These are phyloP conservation scores for Rhadina sibilatrix DNA, from an alignment of 2,113 vertebrate species.

Conservation along the genomic window DNA sequence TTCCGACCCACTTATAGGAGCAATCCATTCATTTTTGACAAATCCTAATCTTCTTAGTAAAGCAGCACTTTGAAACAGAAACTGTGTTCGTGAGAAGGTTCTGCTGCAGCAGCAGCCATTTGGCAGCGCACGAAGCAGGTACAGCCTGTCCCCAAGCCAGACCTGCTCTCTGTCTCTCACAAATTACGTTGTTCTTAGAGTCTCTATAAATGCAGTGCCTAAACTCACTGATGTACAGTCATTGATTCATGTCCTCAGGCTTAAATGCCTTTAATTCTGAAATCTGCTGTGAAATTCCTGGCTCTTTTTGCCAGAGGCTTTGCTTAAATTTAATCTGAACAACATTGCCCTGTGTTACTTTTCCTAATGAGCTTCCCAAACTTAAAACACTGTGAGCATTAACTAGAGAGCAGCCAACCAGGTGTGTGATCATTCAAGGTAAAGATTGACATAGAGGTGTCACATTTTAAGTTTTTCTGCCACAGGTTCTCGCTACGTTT, in stretches of 20 bases:
- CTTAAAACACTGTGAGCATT: background rate
- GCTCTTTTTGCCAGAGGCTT: background rate
- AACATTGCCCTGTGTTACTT: background rate
- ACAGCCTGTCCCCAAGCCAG: background rate
- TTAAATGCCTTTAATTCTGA: background rate
- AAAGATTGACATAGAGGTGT: background rate
- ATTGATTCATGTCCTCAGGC: background rate
- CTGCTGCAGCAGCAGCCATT: background rate
- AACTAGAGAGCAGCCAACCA: background rate
- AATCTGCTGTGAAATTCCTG: background rate
- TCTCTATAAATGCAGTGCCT: background rate
- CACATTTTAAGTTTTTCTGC: background rate
- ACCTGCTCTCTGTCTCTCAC: background rate
- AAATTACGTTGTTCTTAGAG: background rate
- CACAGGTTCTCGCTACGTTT: background rate
- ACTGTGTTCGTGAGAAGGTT: background rate
- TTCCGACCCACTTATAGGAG: constrained; percentile 59
- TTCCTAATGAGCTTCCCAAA: background rate
- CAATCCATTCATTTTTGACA: constrained; percentile 40
- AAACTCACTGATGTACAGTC: background rate
- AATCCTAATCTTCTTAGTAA: constrained; percentile 47
- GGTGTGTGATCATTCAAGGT: background rate
- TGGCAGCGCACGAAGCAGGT: rapidly evolving
- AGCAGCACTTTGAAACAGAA: constrained; percentile 32
- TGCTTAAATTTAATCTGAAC: background rate